Conservation (phyloP, 2,797 vertebrate genomes). For the Zenarchopterus dispar region DNA sequence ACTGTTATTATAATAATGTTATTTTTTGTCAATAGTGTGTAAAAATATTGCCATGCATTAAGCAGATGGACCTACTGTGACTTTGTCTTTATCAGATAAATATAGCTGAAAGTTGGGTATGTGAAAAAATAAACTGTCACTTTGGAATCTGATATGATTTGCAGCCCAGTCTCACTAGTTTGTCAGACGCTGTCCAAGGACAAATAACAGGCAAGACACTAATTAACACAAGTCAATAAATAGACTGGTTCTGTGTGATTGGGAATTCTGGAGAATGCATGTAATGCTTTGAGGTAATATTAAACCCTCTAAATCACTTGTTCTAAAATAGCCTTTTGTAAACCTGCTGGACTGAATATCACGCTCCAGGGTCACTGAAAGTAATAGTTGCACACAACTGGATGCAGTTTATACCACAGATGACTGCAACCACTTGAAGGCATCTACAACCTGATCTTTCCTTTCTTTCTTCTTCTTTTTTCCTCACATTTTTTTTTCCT, state of each 20-base stretch:
- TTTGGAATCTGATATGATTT: conserved; percentile 25
- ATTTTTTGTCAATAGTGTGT: too few species aligned
- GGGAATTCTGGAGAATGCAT: conserved; percentile 43
- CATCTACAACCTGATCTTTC: conserved; percentile 26
- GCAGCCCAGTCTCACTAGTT: conserved; percentile 21
- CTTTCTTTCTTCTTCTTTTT: neutral
- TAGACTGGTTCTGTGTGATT: conserved; percentile 41
- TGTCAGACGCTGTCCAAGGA: conserved; percentile 30
- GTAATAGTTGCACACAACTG: conserved; percentile 23
- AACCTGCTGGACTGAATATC: conserved; percentile 18
- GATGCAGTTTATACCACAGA: conserved; percentile 30
- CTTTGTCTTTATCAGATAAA: neutral
- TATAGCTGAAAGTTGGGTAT: neutral
- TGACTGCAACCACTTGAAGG: conserved; percentile 23
- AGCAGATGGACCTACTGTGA: too few species aligned
- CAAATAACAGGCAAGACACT: conserved; percentile 26
- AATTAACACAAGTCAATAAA: conserved; percentile 61
- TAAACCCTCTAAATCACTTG: conserved; percentile 23
- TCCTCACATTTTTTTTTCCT: neutral
- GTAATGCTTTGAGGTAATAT: conserved; percentile 53
- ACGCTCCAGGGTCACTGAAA: conserved; percentile 30
- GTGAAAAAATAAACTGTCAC: conserved; percentile 2
- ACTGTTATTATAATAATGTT: too few species aligned
- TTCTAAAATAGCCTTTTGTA: conserved; percentile 51
- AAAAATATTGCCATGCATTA: too few species aligned